Conservation (phyloP, 53 echinoderm and acorn worm species). For the Echinometra lucunter region DNA sequence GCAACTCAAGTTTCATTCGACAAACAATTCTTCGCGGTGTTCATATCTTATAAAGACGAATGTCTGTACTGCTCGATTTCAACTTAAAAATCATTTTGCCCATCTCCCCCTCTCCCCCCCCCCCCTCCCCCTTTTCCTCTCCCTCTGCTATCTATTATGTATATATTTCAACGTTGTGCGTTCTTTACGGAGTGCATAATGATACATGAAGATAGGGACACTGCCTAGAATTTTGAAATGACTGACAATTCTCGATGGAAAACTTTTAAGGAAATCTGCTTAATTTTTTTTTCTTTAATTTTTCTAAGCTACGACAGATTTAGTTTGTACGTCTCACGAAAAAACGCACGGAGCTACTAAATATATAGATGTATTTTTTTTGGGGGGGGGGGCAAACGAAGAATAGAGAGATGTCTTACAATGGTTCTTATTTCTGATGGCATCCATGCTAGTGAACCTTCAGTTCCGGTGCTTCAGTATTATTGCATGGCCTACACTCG, state of each 20-base stretch:
- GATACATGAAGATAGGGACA: not conserved
- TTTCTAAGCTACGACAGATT: too few species aligned
- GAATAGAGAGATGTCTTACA: too few species aligned
- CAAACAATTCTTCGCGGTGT: not conserved
- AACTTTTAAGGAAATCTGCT: not conserved
- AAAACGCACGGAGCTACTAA: too few species aligned
- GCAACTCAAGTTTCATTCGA: too few species aligned
- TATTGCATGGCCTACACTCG: too few species aligned
- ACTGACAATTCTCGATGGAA: not conserved
- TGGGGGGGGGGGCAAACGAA: too few species aligned
- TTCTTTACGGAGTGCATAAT: not conserved
- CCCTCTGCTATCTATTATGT: too few species aligned
- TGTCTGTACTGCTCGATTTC: not conserved
- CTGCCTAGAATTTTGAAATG: not conserved
- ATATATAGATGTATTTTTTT: too few species aligned
- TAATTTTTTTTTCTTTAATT: not conserved
- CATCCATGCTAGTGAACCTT: too few species aligned
- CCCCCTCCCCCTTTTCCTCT: not conserved
- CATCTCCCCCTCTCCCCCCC: not conserved
- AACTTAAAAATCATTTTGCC: not conserved
- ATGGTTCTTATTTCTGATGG: too few species aligned
- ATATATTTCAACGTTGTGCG: not conserved
- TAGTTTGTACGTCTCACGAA: too few species aligned
- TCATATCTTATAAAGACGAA: constrained; percentile 32
- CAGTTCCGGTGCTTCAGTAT: too few species aligned